These are phyloP conservation scores for Melieria picta DNA, from an alignment of 2,888 invertebrate genomes.

Conservation along the genomic window DNA sequence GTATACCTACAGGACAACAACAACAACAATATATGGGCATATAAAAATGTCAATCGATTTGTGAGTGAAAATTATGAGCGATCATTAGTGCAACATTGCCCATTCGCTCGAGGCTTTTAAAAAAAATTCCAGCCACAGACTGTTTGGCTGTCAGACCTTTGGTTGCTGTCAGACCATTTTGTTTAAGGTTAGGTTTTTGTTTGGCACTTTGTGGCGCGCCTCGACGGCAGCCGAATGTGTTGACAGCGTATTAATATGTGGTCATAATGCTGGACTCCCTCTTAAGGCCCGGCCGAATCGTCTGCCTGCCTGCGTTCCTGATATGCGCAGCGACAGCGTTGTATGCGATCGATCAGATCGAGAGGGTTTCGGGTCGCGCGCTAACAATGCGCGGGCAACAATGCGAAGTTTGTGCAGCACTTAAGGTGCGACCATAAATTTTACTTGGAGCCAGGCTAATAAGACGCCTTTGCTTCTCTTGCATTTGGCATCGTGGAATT, in stretches of 20 bases:
- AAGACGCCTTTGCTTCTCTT: no score
- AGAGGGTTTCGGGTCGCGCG: no score
- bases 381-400: conserved; percentile 23
- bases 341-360: no score
- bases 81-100: conserved; percentile 53
- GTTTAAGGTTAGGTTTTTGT: conserved; percentile 18
- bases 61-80: conserved; percentile 57
- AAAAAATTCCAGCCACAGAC: neutral
- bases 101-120: neutral
- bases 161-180: conserved; percentile 16
- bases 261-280: conserved; percentile 52
- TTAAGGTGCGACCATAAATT: conserved; percentile 31
- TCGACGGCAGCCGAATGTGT: conserved; percentile 57
- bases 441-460: neutral
- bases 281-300: neutral
- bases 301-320: neutral
- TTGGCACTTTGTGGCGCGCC: no score
- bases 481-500: no score
- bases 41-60: conserved; percentile 63
- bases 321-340: neutral
- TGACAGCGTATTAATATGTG: conserved; percentile 63
- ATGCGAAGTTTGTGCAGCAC: conserved; percentile 23
- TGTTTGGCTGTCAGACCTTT: conserved; percentile 12
- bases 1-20: conserved; percentile 18
- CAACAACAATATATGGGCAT: conserved; percentile 35